Conservation (phyloP, 2,888 invertebrate genomes). For the Brenthis hecate region DNA sequence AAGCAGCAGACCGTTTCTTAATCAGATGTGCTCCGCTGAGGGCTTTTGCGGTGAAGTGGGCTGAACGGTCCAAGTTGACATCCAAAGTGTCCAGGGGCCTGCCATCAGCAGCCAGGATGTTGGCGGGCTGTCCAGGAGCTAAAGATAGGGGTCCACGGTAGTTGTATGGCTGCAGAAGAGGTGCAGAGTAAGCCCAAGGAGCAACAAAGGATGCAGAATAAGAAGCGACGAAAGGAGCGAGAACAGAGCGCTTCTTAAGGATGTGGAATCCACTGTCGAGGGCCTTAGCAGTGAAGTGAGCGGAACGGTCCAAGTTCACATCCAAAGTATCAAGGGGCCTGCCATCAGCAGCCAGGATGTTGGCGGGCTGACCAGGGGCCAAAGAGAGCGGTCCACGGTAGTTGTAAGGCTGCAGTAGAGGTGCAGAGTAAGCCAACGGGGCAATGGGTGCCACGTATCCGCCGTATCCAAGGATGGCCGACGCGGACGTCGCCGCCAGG, state of each 20-base stretch:
- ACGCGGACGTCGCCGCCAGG: conserved; percentile 80
- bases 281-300: conserved; percentile 69
- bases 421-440: conserved; percentile 50
- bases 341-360: conserved; percentile 69
- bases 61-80: conserved; percentile 72
- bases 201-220: conserved; percentile 44
- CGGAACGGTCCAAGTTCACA: conserved; percentile 73
- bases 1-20: conserved; percentile 57
- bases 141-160: conserved; percentile 65
- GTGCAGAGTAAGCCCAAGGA: conserved; percentile 58
- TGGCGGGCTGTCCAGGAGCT: conserved; percentile 73
- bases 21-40: conserved; percentile 54
- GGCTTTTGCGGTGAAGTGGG: conserved; percentile 68
- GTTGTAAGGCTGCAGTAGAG: conserved; percentile 54
- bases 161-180: conserved; percentile 39
- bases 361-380: conserved; percentile 73
- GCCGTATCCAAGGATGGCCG: conserved; percentile 68
- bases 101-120: conserved; percentile 70
- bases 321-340: conserved; percentile 73
- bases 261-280: conserved; percentile 58
- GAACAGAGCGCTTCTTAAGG: conserved; percentile 57
- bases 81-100: conserved; percentile 73
- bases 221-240: conserved; percentile 41
- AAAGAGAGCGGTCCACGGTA: conserved; percentile 70
- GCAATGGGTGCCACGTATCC: conserved; percentile 68